Evolutionary conservation across 2,888 invertebrate species (phyloP).

Genomic region (Brachyptera risi): DNA sequence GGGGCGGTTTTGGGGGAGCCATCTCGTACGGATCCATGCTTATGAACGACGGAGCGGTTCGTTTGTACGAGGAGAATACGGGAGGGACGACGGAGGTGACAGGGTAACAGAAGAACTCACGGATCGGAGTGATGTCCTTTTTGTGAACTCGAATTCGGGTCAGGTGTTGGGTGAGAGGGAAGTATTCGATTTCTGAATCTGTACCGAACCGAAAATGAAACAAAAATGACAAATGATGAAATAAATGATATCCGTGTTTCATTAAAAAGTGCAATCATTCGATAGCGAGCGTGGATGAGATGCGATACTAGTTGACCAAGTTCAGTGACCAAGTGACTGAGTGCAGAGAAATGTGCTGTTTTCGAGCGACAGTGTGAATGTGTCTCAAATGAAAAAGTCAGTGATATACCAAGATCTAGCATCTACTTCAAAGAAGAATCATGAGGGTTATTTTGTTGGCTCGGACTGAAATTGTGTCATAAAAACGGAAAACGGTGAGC

Average conservation of each 20-base stretch:
- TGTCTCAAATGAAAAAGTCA: too few relatives aligned
- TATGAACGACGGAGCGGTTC: constrained; percentile 51
- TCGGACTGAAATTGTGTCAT: too few relatives aligned
- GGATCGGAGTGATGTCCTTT: constrained; percentile 50
- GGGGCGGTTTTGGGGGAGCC: constrained; percentile 36
- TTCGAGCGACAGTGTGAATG: too few relatives aligned
- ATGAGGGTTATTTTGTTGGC: too few relatives aligned
- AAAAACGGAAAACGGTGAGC: too few relatives aligned
- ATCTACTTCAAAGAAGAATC: too few relatives aligned
- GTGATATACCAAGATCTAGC: too few relatives aligned
- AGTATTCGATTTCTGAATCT: constrained; percentile 73
- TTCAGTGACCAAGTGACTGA: too few relatives aligned
- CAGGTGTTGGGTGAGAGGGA: constrained; percentile 74
- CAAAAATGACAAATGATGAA: constrained; percentile 26
- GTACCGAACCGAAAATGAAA: constrained; percentile 35
- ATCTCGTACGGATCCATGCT: constrained; percentile 43
- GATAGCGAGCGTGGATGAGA: too few relatives aligned
- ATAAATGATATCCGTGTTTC: neutral
- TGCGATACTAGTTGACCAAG: too few relatives aligned
- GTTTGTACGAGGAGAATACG: constrained; percentile 57
- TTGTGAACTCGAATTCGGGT: constrained; percentile 76
- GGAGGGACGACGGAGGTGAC: constrained; percentile 47
- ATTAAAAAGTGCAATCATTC: neutral
- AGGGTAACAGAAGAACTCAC: constrained; percentile 61
- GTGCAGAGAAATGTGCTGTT: too few relatives aligned